Conservation (phyloP, 2,888 invertebrate species). For the Nipponacmea schrenckii region DNA sequence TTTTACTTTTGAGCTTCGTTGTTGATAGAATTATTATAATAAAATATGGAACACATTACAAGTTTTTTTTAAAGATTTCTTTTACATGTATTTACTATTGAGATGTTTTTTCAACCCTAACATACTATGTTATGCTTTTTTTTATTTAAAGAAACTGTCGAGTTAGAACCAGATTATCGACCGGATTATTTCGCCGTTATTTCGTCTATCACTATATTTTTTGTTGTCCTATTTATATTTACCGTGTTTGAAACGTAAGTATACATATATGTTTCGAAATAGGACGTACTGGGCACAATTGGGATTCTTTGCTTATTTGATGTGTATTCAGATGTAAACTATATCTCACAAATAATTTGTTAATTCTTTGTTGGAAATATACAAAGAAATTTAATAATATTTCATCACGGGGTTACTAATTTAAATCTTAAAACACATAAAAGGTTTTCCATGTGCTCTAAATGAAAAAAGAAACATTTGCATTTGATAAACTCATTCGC, state of each 20-base stretch:
- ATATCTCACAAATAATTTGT: neutral
- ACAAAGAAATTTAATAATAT: too few species aligned
- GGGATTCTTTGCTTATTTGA: neutral
- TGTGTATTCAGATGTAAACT: neutral
- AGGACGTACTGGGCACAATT: too few species aligned
- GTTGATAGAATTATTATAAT: too few species aligned
- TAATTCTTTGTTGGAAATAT: too few species aligned
- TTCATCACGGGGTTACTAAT: too few species aligned
- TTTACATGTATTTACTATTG: too few species aligned
- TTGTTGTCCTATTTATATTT: constrained; percentile 66
- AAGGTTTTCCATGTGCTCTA: neutral
- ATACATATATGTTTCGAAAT: neutral
- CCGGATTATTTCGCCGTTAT: constrained; percentile 50
- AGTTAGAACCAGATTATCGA: constrained; percentile 21
- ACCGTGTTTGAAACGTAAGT: constrained; percentile 68
- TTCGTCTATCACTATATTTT: constrained; percentile 56
- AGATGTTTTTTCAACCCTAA: too few species aligned
- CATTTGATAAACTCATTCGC: neutral
- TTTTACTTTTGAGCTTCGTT: too few species aligned
- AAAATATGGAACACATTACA: too few species aligned
- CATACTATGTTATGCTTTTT: too few species aligned
- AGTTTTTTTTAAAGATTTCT: too few species aligned
- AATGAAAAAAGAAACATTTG: neutral
- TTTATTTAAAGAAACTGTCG: constrained; percentile 2
- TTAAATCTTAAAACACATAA: too few species aligned